Evolutionary conservation across 2,797 vertebrate species (phyloP).

Genomic region (Eospalax fontanierii): DNA sequence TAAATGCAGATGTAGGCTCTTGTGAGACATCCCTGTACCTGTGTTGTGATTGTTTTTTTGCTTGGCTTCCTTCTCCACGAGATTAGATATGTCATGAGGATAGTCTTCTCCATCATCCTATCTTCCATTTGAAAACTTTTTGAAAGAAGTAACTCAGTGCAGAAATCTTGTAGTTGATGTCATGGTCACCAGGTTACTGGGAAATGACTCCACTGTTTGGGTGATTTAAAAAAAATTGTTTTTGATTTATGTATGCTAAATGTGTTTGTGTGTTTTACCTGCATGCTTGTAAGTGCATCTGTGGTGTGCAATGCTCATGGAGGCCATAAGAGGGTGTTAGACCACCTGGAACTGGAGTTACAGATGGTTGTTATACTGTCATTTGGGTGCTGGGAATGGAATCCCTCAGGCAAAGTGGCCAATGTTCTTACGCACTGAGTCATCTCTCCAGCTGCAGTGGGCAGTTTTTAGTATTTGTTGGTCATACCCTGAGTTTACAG

Average conservation of each 20-base stretch:
- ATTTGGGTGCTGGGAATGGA: too few relatives aligned
- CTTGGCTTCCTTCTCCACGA: background rate
- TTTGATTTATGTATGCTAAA: too few relatives aligned
- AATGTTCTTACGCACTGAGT: too few relatives aligned
- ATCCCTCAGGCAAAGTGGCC: too few relatives aligned
- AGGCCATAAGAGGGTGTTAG: too few relatives aligned
- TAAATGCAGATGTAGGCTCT: background rate
- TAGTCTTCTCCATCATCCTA: background rate
- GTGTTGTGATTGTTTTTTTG: background rate
- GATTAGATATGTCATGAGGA: background rate
- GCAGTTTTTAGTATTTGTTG: background rate
- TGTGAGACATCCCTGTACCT: background rate
- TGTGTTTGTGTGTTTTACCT: too few relatives aligned
- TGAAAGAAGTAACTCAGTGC: background rate
- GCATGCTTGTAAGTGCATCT: too few relatives aligned
- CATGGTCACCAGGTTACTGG: constrained; percentile 29
- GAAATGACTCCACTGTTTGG: constrained; percentile 1
- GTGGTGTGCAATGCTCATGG: too few relatives aligned
- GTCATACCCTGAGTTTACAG: background rate
- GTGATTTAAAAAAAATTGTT: too few relatives aligned
- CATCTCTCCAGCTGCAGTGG: background rate
- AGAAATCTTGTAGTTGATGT: background rate
- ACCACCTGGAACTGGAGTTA: too few relatives aligned
- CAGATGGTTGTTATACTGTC: too few relatives aligned
- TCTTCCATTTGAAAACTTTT: background rate